Evolutionary conservation across 35 echinoderm and acorn worm genomes (phyloP), one percentile per base, ranked within the genome.

Genomic region (Lytechinus variegatus): DNA sequence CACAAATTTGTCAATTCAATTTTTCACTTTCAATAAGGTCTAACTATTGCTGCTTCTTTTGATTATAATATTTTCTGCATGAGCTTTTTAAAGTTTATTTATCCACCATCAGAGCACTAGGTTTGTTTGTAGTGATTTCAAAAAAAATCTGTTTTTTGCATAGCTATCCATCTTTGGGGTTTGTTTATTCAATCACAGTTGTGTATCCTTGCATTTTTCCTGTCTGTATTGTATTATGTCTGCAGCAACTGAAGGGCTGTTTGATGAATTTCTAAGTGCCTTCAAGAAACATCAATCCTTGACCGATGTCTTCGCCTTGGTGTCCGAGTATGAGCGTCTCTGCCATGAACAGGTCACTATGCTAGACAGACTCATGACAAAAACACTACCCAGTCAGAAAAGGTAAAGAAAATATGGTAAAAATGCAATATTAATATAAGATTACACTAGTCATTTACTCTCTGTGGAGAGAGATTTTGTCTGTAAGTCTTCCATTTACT

Each of bases 221-320:
- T n/a, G 19, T 79, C n/a, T 10, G 13, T 16, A 24, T 79, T 10
- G 13, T 16, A 24, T 79, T 5, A 1, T 24, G 24, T 91, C 27
- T 52, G 6, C 91, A 99, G 98, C 98, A 9, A 97, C 98, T 8
- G 98, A 98, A 93, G 97, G 98, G 19, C 52, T 99, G 12, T 99
- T 96, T 94, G 97, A 98, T 53, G 97, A 99, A 13, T 99, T 99
- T 86, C 95, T 96, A 54, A 58, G 87, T 8, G 95, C 95, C 89
- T 97, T 98, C 55, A 96, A 96, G 87, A 95, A 92, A 44, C 96
- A 95, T 56, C 96, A 97, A 94, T 98, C 98, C 28, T 92, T 97
- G 10, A 95, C 92, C 4, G 97, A 98, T 52, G 98, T 99, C 24
- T 99, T 99, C 53, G 94, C 86, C 13, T 94, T 99, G 87, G 96